phyloP scores from a whole-genome alignment of 1,140 invertebrate species.

The Cydia pomonella region DNA sequence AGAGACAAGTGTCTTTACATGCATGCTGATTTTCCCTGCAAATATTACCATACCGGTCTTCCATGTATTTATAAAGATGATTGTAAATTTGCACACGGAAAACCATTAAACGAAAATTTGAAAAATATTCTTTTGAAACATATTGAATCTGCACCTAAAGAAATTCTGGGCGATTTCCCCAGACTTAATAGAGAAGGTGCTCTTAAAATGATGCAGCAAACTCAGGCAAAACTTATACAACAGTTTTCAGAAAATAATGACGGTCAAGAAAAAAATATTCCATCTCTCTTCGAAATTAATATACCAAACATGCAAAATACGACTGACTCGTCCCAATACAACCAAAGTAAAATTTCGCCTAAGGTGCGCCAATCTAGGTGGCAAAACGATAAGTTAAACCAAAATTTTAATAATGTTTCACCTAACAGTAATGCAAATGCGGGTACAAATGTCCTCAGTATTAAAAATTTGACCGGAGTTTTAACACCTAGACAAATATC shows the following conservation, averaged over 20 bases:
- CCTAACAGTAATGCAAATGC: constrained; percentile 54
- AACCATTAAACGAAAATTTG: constrained; percentile 88
- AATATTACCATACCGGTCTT: constrained; percentile 96
- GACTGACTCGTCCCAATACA: constrained; percentile 50
- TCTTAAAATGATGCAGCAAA: constrained; percentile 85
- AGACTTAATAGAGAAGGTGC: constrained; percentile 89
- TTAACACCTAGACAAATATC: constrained; percentile 80
- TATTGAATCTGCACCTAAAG: constrained; percentile 93
- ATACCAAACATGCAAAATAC: constrained; percentile 76
- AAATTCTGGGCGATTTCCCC: constrained; percentile 93
- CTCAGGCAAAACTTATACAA: constrained; percentile 84
- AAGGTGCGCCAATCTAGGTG: constrained; percentile 84
- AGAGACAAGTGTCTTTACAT: constrained; percentile 97
- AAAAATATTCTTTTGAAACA: constrained; percentile 88
- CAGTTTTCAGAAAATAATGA: constrained; percentile 74
- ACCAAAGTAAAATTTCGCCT: constrained; percentile 72
- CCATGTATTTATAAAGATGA: constrained; percentile 90
- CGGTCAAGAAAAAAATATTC: constrained; percentile 73
- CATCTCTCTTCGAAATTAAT: constrained; percentile 82
- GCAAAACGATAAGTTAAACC: constrained; percentile 74
- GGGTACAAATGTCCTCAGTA: constrained; percentile 71
- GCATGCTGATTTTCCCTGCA: constrained; percentile 98
- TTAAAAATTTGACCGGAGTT: constrained; percentile 81
- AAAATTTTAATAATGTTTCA: constrained; percentile 70
- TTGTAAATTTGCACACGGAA: constrained; percentile 96